A percentile compares a stretch with the other conserved stretches of the same genome.
These are phyloP conservation scores for Apteryx owenii DNA, from an alignment of 2,113 vertebrate genomes.

Conservation along the genomic window DNA sequence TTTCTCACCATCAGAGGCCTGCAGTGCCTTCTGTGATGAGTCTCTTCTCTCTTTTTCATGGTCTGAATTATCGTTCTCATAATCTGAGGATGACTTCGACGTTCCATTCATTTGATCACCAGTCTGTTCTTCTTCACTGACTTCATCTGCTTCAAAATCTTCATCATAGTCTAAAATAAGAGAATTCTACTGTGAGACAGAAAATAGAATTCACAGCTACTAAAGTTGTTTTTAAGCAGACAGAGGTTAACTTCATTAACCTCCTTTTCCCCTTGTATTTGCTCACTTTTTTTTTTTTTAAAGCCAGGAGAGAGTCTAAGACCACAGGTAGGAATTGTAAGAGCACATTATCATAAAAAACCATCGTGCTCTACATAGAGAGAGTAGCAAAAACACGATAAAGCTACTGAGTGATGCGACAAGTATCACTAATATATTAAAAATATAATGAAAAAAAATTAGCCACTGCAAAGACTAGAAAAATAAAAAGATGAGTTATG, in stretches of 20 bases:
- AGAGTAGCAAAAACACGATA: not conserved
- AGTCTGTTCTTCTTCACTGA: constrained; percentile 62
- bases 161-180: constrained; percentile 87
- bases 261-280: constrained; percentile 5
- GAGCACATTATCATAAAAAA: not conserved
- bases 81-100: constrained; percentile 64
- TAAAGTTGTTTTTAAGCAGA: constrained; percentile 19
- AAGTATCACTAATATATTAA: not conserved
- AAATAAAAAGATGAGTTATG: not conserved
- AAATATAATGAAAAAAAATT: not conserved
- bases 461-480: not conserved
- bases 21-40: constrained; percentile 28
- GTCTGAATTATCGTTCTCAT: constrained; percentile 55
- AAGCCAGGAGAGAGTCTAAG: constrained; percentile 27
- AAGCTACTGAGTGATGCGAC: not conserved
- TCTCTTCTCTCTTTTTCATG: constrained; percentile 23
- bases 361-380: not conserved
- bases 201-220: constrained; percentile 27
- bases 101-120: constrained; percentile 63
- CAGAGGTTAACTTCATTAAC: constrained; percentile 4
- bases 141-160: constrained; percentile 91
- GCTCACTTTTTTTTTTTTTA: not conserved
- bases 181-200: constrained; percentile 30
- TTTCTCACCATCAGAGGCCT: constrained; percentile 29
- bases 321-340: not conserved